A percentile compares a stretch with the other conserved stretches of the same genome.
Conservation (phyloP, 2,797 vertebrate species). For the Lacerta bilineata region DNA sequence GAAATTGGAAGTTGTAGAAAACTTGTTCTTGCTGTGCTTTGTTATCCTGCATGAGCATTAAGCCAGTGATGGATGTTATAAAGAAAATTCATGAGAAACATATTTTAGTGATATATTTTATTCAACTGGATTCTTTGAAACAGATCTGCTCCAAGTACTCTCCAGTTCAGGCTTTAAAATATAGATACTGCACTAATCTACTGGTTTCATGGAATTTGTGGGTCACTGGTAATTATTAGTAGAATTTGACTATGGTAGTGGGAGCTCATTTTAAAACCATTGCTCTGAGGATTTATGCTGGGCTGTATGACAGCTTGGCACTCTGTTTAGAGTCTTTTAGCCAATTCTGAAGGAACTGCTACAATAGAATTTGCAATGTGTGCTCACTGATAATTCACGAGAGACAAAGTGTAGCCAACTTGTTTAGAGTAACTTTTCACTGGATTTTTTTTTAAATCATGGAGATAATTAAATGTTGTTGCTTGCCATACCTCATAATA, state of each 20-base stretch:
- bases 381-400: background rate
- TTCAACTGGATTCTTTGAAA: background rate
- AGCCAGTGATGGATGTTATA: background rate
- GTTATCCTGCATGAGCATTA: background rate
- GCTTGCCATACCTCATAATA: background rate
- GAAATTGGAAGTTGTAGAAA: background rate
- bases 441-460: background rate
- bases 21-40: background rate
- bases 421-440: slow-evolving; percentile 10
- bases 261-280: background rate
- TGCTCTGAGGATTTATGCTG: background rate
- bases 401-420: background rate
- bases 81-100: background rate
- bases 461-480: background rate
- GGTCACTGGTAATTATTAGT: background rate
- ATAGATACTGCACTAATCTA: background rate
- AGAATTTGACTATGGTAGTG: background rate
- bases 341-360: background rate
- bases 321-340: background rate
- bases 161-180: background rate
- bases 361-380: background rate
- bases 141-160: background rate
- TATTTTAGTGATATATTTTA: background rate
- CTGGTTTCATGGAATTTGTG: background rate
- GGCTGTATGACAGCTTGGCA: background rate